Base-by-base conservation (phyloP, 2,888 invertebrate species). In the Drosophila gaucha region DNA sequence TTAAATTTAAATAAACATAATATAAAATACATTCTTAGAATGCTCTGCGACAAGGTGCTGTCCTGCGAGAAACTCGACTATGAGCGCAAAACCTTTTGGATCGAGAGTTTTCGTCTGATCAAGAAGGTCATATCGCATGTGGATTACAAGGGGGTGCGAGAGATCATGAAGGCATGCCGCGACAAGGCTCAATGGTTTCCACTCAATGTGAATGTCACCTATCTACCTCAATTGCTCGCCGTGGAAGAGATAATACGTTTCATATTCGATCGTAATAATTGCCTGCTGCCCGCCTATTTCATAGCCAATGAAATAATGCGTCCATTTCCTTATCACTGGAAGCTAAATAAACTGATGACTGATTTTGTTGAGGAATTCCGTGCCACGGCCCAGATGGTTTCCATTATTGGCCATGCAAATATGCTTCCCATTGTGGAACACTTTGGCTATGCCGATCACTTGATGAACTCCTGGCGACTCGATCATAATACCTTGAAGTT, bases 281-380 rank as follows among this genome's bases (percentile, higher is more conserved):
- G 98, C 87, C 93, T 99, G 33, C 92, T 99, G 59, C 99, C 99
- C 0, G 97, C 97, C 6, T 99, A 99, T 92, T 96, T 99, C 84
- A 96, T 99, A 72, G 97, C 98, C 0, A 98, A 98, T 90, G 98
- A 99, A 93, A 95, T 99, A 75, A 96, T 97, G 87, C 98, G 98
- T 90, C 90, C 90, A 3, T 90, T 90, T 60, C 90, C 91, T 3
- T 89, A 98, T 44, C 98, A 99, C 91, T 99, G 98, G 98, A 96
- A 96, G 93, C 92, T 99, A 41, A 96, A 97, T 30, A 95, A 95
- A 88, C 92, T 98, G 24, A 94, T 99, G 89, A 96, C 97, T 2
- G 95, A 95, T 89, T 98, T 98, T 91, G 96, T 98, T 3, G 97
- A 98, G 90, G 97, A 97, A 92, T 99, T 99, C 91, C 95, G 97